Evolutionary conservation across 2,888 invertebrate genomes (phyloP), one percentile per base, ranked within the genome.

Genomic region (Dolomedes plantarius): DNA sequence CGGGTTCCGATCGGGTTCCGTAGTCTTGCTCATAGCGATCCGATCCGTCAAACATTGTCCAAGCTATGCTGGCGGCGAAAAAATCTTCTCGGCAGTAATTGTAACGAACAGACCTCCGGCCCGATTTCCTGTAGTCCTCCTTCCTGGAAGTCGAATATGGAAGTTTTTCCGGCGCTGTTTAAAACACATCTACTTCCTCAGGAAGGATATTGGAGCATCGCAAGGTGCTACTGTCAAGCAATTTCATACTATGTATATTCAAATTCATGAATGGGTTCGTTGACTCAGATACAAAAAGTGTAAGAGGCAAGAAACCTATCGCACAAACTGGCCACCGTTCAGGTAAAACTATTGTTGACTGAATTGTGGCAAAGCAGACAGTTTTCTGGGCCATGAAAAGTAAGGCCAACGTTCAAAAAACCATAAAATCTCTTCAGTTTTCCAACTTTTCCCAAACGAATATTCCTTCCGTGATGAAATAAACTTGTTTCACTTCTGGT

Each of bases 111-210:
- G 41, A 81, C 81, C 81, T 81, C 81, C 81, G 81, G 81, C 46
- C 62, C 69, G 16, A 68, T 72, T 81, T 81, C 81, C 81, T 65
- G 67, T 74, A 79, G 79, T 72, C 67, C 73, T 73, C 27, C 41
- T 82, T 82, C 82, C 75, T 82, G 82, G 82, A 82, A 82, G 75
- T 56, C 28, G 67, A 80, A 73, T 73, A 80, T 80, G 72, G 73
- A 72, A 69, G 80, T 73, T 80, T 78, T 80, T 80, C 81, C 74
- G 81, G 64, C 46, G 39, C 69, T 69, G 69, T 81, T 76, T 56
- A 69, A 75, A 81, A 71, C 65, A 41, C 29, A 80, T 50, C 75
- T 32, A 69, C 74, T 82, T 82, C 75, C 75, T 71, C 74, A 80
- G 79, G 79, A 80, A 80, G 79, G 79, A 80, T 80, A 72, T 64